Base-by-base conservation (phyloP, 2,113 vertebrate species). In the Oncorhynchus keta region DNA sequence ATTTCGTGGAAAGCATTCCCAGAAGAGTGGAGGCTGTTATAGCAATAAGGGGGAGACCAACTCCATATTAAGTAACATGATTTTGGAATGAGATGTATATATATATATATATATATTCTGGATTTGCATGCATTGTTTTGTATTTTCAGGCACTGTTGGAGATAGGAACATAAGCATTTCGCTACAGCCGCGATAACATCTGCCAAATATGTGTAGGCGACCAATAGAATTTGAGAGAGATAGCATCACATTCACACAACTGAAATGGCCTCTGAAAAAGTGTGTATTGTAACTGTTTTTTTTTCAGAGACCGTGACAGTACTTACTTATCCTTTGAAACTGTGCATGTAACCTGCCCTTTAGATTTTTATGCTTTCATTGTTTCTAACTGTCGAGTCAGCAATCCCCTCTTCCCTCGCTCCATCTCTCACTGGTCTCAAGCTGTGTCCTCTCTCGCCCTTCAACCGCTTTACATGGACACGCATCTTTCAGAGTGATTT, bases 361-460 rank as follows among this genome's bases (percentile, higher is more conserved):
- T 74, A 59, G 18, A 35, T 35, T 35, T 35, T 2, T 35, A 35
- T 35, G 35, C 35, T 35, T 35, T 35, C 35, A 35, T 35, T 7
- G 35, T 35, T 35, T 35, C 66, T 13, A 75, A 55, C 67, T 22
- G 35, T 77, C 48, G 14, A 68, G 72, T 88, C 89, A 86, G 89
- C 87, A 77, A 45, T 68, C 64, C 73, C 48, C 49, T 24, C 14
- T 14, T 22, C 70, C 69, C 66, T 24, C 12, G 45, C 57, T 16
- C 20, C 13, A 84, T 82, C 22, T 67, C 32, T 35, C 12, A 0
- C 16, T 26, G 9, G 12, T 65, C 35, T 55, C 64, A 68, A 13
- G 65, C 84, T 69, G 87, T 81, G 89, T 85, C 84, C 86, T 88
- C 75, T 66, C 73, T 76, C 45, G 71, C 59, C 89, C 89, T 90